Base-by-base conservation (phyloP, 1,140 invertebrate species). In the Brachionus koreanus region DNA sequence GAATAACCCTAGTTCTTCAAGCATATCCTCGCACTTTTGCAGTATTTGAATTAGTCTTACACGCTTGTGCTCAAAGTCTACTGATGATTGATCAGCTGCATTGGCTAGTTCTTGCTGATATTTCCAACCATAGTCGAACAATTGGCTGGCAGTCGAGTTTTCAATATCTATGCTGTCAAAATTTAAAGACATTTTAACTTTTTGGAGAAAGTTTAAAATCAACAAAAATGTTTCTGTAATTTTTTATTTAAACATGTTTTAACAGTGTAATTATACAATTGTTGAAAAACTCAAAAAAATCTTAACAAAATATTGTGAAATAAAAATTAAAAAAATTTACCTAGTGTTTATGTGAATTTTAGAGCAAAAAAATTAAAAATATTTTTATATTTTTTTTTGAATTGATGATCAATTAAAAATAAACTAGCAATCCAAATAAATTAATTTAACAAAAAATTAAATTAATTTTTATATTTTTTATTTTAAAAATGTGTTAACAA, bases 1-100 rank as follows among this genome's bases (percentile, higher is more conserved):
- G 85, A 97, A 97, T 87, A 97, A 91, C 5, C 84, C 63, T 6
- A 88, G 83, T 19, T 86, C 83, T 86, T 87, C 7, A 86, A 82
- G 9, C 35, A 65, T 65, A 0, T 6, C 0, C 52, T 82, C 57
- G 19, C 69, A 74, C 43, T 74, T 74, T 74, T 74, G 19, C 25
- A 74, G 43, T 10, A 74, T 29, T 46, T 46, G 10, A 13, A 74
- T 74, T 23, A 35, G 23, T 46, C 43, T 74, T 29, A n/a, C 3
- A 16, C 69, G 69, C 43, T 74, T 74, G 43, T 33, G 37, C 3
- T 74, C 69, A 74, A 43, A 74, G 12, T 74, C 42, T 74, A 9
- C n/a, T 10, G 69, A 25, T 19, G 39, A 74, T 46, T 74, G 39
- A 25, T 74, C 69, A 6, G 25, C 5, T 46, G 42, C 23, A 43